Evolutionary conservation across 2,888 invertebrate species (phyloP), one percentile per base, ranked within the genome.

Genomic region (Scaptomyza polygonia): DNA sequence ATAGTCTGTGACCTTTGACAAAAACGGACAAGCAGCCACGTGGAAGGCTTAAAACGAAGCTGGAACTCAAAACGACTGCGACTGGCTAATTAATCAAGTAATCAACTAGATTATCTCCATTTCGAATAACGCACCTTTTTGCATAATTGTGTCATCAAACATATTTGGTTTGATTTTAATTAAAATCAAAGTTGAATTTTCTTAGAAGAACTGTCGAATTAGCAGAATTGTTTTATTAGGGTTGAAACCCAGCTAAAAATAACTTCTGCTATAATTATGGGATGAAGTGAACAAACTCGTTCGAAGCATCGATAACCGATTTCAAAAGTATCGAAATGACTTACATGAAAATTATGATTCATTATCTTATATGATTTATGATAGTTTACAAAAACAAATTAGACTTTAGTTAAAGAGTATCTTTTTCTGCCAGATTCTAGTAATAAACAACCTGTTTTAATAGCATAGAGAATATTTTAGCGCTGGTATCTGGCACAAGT

Each of bases 61-160:
- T 32, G 40, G 45, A 68, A 45, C 40, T n/a, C 30, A 45, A 71
- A 62, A n/a, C 32, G 42, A 29, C 43, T 64, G 36, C 43, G 29
- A 63, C 34, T 66, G 47, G 16, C 42, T 30, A 53, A 53, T 57
- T 72, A 72, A 72, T 69, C 43, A 64, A 45, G 65, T 52, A 62
- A 63, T 52, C 43, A 63, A 43, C 25, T 61, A 21, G 71, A 12
- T 51, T 39, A 55, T 52, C 34, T 29, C 12, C 43, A 57, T 29
- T 40, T 29, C 25, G 39, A 48, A 34, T 25, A 12, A 39, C n/a
- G 36, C 43, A 30, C 25, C 21, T 32, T 16, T 54, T 49, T 54
- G 51, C 14, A 34, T 49, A 27, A 2, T 21, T 21, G 21, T 21
- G 4, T 21, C 48, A 48, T 34, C 47, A 48, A 9, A 34, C 6